A percentile compares a stretch with the other conserved stretches of the same genome.
phyloP scores from a whole-genome alignment of 2,113 vertebrate species.

The Perca schrenkii region DNA sequence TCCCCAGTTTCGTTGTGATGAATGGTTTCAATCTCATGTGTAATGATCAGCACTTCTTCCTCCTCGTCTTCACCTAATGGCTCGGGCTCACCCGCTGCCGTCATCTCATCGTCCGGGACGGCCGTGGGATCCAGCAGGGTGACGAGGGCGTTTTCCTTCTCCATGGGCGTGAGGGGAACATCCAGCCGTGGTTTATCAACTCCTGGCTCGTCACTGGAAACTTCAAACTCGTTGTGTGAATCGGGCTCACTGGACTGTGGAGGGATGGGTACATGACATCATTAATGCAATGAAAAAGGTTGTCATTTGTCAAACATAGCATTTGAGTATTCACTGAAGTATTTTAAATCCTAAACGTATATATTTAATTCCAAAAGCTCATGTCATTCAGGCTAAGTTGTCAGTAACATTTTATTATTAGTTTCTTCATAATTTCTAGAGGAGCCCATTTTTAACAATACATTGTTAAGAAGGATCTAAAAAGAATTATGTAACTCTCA shows the following conservation, averaged over 20 bases:
- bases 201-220: conserved; percentile 47
- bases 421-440: background rate
- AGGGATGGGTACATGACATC: background rate
- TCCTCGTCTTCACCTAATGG: conserved; percentile 45
- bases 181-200: conserved; percentile 12
- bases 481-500: background rate
- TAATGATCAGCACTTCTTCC: conserved; percentile 69
- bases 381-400: too few relatives aligned
- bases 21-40: conserved; percentile 77
- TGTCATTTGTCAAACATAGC: background rate
- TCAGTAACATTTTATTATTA: background rate
- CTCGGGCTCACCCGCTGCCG: background rate
- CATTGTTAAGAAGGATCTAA: background rate
- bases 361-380: too few relatives aligned
- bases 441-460: background rate
- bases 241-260: conserved; percentile 70
- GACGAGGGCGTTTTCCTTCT: conserved; percentile 74
- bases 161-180: conserved; percentile 54
- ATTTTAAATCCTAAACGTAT: too few relatives aligned
- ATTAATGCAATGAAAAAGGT: background rate
- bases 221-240: conserved; percentile 70
- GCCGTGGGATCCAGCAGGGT: conserved; percentile 66
- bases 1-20: conserved; percentile 67
- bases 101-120: conserved; percentile 22
- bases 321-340: too few relatives aligned